phyloP scores from a whole-genome alignment of 1,140 invertebrate genomes.

The Cotesia glomerata region DNA sequence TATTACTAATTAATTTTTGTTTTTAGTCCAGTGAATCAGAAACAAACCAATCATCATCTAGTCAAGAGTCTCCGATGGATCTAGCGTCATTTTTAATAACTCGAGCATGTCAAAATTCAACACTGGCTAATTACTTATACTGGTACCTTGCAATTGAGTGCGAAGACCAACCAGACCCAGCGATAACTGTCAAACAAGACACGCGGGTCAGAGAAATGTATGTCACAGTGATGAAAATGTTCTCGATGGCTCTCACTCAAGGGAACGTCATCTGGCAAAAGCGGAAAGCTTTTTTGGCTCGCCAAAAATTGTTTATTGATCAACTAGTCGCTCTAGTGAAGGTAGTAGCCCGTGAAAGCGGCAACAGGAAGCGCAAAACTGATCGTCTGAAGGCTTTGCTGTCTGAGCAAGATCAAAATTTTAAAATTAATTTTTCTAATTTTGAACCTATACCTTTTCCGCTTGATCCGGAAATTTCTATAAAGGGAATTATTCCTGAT shows the following conservation, averaged over 20 bases:
- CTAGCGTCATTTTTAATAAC: slow-evolving; percentile 91
- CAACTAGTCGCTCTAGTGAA: slow-evolving; percentile 91
- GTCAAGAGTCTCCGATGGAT: slow-evolving; percentile 65
- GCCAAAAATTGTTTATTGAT: slow-evolving; percentile 91
- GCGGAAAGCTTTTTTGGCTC: slow-evolving; percentile 73
- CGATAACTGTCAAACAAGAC: slow-evolving; percentile 74
- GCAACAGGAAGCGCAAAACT: slow-evolving; percentile 89
- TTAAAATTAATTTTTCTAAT: slow-evolving; percentile 88
- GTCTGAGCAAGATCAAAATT: slow-evolving; percentile 76
- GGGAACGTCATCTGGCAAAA: slow-evolving; percentile 74
- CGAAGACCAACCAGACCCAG: slow-evolving; percentile 76
- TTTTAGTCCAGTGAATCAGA: slow-evolving; percentile 53
- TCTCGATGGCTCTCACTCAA: slow-evolving; percentile 73
- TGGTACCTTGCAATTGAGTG: slow-evolving; percentile 96
- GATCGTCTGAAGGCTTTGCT: slow-evolving; percentile 86
- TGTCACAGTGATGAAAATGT: slow-evolving; percentile 85
- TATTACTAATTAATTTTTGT: slow-evolving; percentile 11
- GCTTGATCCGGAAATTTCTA: slow-evolving; percentile 88
- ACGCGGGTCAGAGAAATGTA: slow-evolving; percentile 84
- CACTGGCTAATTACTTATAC: slow-evolving; percentile 94
- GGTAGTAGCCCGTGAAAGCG: slow-evolving; percentile 88
- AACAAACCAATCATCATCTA: slow-evolving; percentile 39
- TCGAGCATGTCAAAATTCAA: slow-evolving; percentile 86
- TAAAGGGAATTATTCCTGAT: slow-evolving; percentile 88
- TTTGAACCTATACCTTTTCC: slow-evolving; percentile 95